These are phyloP conservation scores for Thymelicus acteon DNA, from an alignment of 2,888 invertebrate genomes.

Conservation along the genomic window DNA sequence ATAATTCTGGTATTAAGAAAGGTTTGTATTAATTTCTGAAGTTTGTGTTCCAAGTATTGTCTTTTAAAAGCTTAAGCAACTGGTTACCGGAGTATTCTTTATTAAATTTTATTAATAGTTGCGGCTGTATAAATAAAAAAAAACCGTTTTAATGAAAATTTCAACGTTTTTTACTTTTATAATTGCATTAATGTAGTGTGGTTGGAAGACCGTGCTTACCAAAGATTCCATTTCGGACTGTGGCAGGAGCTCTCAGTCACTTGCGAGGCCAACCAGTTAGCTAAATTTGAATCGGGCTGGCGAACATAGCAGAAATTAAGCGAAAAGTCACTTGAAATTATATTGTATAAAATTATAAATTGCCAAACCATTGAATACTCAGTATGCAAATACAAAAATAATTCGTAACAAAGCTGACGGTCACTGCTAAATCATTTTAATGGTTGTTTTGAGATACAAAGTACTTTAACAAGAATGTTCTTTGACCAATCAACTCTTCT, in stretches of 20 bases:
- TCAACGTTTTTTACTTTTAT: too few relatives aligned
- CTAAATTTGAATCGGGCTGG: too few relatives aligned
- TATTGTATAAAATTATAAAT: too few relatives aligned
- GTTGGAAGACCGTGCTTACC: too few relatives aligned
- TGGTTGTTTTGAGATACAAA: conserved; percentile 17
- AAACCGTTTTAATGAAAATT: too few relatives aligned
- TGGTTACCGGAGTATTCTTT: not conserved
- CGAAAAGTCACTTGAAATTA: too few relatives aligned
- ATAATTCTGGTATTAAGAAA: conserved; percentile 3
- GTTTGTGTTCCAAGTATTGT: not conserved
- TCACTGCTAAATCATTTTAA: conserved; percentile 2
- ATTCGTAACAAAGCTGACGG: conserved; percentile 9
- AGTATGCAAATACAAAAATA: not conserved
- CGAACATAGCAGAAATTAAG: too few relatives aligned
- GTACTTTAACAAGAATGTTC: conserved; percentile 24
- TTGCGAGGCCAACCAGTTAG: too few relatives aligned
- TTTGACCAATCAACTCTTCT: conserved; percentile 30
- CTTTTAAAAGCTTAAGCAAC: not conserved
- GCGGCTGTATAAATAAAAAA: not conserved
- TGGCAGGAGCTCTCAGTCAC: too few relatives aligned
- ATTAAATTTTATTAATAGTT: not conserved
- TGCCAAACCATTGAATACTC: too few relatives aligned
- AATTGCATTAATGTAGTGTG: too few relatives aligned
- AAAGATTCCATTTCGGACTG: too few relatives aligned
- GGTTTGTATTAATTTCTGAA: not conserved